Evolutionary conservation across 2,888 invertebrate genomes (phyloP), one percentile per base, ranked within the genome.

Genomic region (Phortica magna): DNA sequence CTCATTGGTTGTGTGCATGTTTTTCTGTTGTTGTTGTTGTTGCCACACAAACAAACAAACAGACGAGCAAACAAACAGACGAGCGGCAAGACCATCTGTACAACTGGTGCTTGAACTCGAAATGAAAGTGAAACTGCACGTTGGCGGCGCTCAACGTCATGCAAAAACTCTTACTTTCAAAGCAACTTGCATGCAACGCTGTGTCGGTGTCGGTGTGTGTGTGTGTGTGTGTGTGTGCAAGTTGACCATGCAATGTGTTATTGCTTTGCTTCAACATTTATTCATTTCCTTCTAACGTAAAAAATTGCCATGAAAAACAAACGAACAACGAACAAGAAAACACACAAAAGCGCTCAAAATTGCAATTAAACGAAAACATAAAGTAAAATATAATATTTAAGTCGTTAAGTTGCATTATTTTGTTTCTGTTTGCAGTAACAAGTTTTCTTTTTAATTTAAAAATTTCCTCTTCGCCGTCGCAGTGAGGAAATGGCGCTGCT

Each of bases 111-210:
- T 89, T 86, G 88, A 86, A 87, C 86, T 84, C 86, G 77, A 88
- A 88, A 82, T 86, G 89, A 90, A 90, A 90, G 89, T 90, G 90
- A 90, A 89, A 88, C 84, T 79, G 74, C 55, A 72, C 80, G 77
- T 64, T 57, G 55, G 42, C 74, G 59, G 14, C 55, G 68, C 53
- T 10, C 67, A 61, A 55, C 75, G 74, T 68, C 57, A 14, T 17
- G 55, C 55, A 22, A 77, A 85, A 78, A 83, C 87, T 87, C 83
- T 88, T 87, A 88, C 88, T 88, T 88, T 87, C 83, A 78, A 80
- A 79, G 82, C 77, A 72, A 77, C 19, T 73, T 55, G 65, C 41
- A 53, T 14, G n/a, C 67, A 70, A 70, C 22, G 31, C 68, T 78
- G 17, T 78, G 41, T 79, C 81, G 12, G 70, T 73, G 77, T 12